Percentiles rank a stretch among this genome's conserved stretches.
phyloP scores from a whole-genome alignment of 1,140 invertebrate genomes.

The Platyura marginata region DNA sequence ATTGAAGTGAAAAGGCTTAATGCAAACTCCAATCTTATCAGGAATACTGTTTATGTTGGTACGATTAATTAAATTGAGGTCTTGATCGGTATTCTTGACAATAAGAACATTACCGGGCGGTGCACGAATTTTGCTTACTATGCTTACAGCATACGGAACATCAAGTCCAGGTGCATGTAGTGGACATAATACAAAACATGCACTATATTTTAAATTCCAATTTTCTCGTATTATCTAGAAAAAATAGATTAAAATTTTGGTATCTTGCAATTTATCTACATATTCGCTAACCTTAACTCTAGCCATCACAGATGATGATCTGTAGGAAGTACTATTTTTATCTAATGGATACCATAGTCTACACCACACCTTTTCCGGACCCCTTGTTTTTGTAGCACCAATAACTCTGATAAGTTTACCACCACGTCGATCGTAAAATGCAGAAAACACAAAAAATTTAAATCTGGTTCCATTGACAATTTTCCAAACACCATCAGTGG shows the following conservation, averaged over 20 bases:
- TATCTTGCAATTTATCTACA: not conserved
- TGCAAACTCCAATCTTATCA: slow-evolving; percentile 66
- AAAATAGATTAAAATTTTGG: not conserved
- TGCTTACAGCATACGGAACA: slow-evolving; percentile 43
- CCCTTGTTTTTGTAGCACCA: slow-evolving; percentile 68
- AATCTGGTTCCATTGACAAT: slow-evolving; percentile 42
- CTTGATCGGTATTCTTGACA: slow-evolving; percentile 31
- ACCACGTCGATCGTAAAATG: slow-evolving; percentile 62
- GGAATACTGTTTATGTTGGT: slow-evolving; percentile 15
- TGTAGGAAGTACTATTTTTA: slow-evolving; percentile 14
- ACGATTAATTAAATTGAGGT: slow-evolving; percentile 14
- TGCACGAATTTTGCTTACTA: slow-evolving; percentile 36
- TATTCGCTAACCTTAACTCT: slow-evolving; percentile 45
- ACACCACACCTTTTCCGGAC: slow-evolving; percentile 68
- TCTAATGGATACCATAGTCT: slow-evolving; percentile 52
- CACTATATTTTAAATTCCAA: slow-evolving; percentile 87
- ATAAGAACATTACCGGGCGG: slow-evolving; percentile 41
- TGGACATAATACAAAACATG: slow-evolving; percentile 72
- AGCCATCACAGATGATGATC: slow-evolving; percentile 49
- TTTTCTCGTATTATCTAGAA: slow-evolving; percentile 67
- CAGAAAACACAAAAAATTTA: slow-evolving; percentile 84
- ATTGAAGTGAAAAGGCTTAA: slow-evolving; percentile 82
- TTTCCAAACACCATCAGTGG: slow-evolving; percentile 34
- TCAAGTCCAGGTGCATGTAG: slow-evolving; percentile 37
- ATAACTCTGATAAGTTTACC: slow-evolving; percentile 56